phyloP scores from a whole-genome alignment of 2,888 invertebrate genomes.

The Belgica antarctica region DNA sequence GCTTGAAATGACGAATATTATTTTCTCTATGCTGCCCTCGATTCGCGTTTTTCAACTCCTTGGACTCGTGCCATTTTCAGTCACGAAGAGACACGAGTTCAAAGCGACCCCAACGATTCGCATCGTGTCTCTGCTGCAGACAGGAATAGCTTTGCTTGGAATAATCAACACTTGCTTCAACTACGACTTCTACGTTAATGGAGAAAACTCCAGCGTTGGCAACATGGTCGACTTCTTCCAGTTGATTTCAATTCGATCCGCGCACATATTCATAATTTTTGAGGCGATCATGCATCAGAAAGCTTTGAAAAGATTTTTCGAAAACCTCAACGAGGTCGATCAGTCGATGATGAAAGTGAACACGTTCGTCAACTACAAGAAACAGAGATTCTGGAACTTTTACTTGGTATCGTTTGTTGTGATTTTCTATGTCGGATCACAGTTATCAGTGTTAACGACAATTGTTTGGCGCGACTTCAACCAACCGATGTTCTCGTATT shows the following conservation, averaged over 20 bases:
- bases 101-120: too few species aligned
- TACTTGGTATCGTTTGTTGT: background rate
- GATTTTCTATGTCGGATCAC: constrained; percentile 35
- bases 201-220: constrained; percentile 14
- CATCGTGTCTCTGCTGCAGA: background rate
- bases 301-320: constrained; percentile 47
- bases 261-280: constrained; percentile 49
- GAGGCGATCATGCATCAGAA: constrained; percentile 49
- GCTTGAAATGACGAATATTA: too few species aligned
- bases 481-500: constrained; percentile 50
- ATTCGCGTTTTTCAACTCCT: background rate
- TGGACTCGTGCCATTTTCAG: background rate
- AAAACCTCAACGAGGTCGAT: constrained; percentile 50
- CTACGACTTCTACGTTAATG: constrained; percentile 6
- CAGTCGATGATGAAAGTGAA: constrained; percentile 49
- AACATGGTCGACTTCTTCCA: constrained; percentile 51
- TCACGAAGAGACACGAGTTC: background rate
- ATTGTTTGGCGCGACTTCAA: background rate
- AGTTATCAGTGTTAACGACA: background rate
- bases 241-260: constrained; percentile 50
- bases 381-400: constrained; percentile 44
- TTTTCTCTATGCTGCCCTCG: background rate
- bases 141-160: background rate
- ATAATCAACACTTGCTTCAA: background rate
- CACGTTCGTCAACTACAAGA: constrained; percentile 46